Percentiles rank a stretch among this genome's conserved stretches.
These are phyloP conservation scores for Brachymystax lenok DNA, from an alignment of 2,797 vertebrate genomes.

Conservation along the genomic window DNA sequence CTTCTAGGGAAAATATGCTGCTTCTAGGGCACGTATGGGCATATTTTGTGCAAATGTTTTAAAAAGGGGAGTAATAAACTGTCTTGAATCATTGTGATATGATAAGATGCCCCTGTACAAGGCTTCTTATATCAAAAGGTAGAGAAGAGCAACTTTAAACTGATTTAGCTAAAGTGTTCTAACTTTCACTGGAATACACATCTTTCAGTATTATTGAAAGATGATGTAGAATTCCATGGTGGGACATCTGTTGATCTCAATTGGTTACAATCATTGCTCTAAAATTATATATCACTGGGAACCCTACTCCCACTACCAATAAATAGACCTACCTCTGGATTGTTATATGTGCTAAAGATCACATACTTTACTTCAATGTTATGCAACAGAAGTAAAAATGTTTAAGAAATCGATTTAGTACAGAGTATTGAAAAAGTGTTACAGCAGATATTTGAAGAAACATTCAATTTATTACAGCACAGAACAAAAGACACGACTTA, in stretches of 20 bases:
- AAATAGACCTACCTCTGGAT: conserved; percentile 1
- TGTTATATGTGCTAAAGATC: not conserved
- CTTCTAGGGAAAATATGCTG: not conserved
- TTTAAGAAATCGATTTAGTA: not conserved
- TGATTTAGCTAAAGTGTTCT: not conserved
- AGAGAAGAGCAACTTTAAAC: not conserved
- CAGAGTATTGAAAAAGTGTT: conserved; percentile 3
- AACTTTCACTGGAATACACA: not conserved
- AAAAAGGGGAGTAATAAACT: not conserved
- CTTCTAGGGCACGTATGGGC: not conserved
- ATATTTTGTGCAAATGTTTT: not conserved
- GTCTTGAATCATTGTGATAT: not conserved
- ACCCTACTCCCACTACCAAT: not conserved
- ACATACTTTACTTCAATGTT: not conserved
- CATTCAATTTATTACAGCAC: conserved; percentile 26
- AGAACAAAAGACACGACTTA: conserved; percentile 61
- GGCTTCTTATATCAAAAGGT: not conserved
- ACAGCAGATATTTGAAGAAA: conserved; percentile 42
- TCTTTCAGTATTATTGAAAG: not conserved
- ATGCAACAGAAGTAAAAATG: not conserved
- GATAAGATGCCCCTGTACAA: not conserved
- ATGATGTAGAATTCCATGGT: not conserved
- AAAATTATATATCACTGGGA: conserved; percentile 1
- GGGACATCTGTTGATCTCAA: not conserved
- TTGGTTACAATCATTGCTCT: not conserved